These are phyloP conservation scores for Diarsia dahlii DNA, from an alignment of 2,888 invertebrate species.

Conservation along the genomic window DNA sequence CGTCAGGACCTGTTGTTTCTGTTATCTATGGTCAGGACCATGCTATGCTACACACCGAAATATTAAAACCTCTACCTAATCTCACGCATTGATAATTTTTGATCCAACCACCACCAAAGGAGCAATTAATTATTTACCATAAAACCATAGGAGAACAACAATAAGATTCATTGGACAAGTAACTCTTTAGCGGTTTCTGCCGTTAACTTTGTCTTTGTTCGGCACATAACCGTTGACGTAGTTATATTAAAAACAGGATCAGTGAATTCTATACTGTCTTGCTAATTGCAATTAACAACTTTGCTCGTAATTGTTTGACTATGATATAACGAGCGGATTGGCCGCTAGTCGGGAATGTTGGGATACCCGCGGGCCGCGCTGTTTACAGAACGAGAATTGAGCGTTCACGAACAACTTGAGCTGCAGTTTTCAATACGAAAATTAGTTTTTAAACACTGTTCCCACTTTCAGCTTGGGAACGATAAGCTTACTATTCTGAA, in stretches of 20 bases:
- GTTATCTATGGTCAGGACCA: too few species aligned
- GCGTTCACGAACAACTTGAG: conserved; percentile 45
- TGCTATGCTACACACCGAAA: too few species aligned
- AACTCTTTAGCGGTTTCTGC: not conserved
- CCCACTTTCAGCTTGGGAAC: not conserved
- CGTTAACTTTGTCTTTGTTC: not conserved
- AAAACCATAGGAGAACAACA: not conserved
- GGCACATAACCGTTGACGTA: not conserved
- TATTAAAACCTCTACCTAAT: too few species aligned
- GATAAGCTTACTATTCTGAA: conserved; percentile 2
- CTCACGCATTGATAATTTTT: not conserved
- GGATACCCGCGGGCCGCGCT: conserved; percentile 5
- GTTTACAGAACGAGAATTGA: conserved; percentile 38
- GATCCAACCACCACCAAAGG: not conserved
- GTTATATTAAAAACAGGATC: not conserved
- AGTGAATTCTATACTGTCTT: conserved; percentile 24
- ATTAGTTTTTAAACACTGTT: conserved; percentile 32
- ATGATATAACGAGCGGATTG: conserved; percentile 49
- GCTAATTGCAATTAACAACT: conserved; percentile 37
- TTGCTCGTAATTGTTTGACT: conserved; percentile 41
- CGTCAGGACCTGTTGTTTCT: too few species aligned
- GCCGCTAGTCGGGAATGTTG: conserved; percentile 32
- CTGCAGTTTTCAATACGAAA: conserved; percentile 51
- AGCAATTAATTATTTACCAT: not conserved
- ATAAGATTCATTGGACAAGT: not conserved